Base-by-base conservation (phyloP, 2,113 vertebrate genomes). In the Pelusios castaneus region DNA sequence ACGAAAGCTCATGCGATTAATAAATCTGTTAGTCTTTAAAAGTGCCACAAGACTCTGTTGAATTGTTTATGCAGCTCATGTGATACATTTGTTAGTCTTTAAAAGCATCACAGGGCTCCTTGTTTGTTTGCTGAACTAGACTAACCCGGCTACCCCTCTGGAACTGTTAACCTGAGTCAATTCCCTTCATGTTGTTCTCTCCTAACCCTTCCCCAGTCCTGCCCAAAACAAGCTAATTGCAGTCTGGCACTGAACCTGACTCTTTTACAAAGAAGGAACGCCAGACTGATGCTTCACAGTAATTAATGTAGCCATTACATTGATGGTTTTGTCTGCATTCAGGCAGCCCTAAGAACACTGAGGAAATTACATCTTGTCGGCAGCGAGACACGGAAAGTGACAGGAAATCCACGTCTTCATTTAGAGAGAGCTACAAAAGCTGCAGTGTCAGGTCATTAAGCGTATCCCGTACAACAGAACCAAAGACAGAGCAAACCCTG, bases 161-260 rank as follows among this genome's bases (percentile, higher is more conserved):
- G 10, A 47, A 47, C 54, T 91, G 47, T 85, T 95, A 95, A 97
- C 89, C 78, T 89, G 67, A 96, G 76, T 90, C 94, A 77, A 88
- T 92, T 92, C 94, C 90, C 75, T 90, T 90, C 91, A 49, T 55
- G 88, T 92, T 96, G 89, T 86, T 95, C 82, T 84, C 89, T 73
- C 89, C 55, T 88, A 90, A 58, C 63, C 38, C 54, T 90, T 93
- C 78, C 87, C 70, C 60, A 5, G 2, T 6, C 67, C 82, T 56
- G 13, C 77, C 87, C 93, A 88, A 95, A 92, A 93, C n/a, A 27
- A 96, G 67, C 58, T 93, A 93, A 16, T 16, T 83, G 56, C 84
- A 92, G 89, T 90, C 2, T 0, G 55, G 60, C 86, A 80, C 75
- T 90, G 91, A 92, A 93, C 29, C 47, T n/a, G 21, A 45, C 25